These are phyloP conservation scores for Acanthosepion pharaonis DNA, from an alignment of 2,888 invertebrate species.

Conservation along the genomic window DNA sequence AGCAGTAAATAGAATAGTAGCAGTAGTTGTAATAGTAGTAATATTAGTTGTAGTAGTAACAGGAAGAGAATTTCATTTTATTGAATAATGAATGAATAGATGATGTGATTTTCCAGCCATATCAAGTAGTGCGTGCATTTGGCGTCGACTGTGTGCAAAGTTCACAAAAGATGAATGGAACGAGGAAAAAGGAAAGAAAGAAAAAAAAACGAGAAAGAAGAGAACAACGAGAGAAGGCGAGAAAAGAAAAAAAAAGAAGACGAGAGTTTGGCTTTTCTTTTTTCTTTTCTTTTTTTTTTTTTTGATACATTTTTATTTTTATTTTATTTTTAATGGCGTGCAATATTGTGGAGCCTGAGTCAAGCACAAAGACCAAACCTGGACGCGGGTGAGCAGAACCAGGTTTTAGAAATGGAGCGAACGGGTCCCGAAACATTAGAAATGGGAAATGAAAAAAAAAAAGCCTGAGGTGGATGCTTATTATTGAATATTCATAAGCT, in stretches of 20 bases:
- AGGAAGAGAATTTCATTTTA: neutral
- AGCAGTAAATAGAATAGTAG: neutral
- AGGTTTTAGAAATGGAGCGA: neutral
- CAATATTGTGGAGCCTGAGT: neutral
- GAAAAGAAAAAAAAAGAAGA: too few species aligned
- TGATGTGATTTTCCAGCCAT: neutral
- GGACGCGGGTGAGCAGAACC: neutral
- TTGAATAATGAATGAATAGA: neutral
- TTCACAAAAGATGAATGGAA: slow-evolving; percentile 33
- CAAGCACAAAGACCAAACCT: neutral
- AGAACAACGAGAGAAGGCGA: too few species aligned
- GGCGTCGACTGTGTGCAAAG: neutral
- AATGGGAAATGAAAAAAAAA: neutral
- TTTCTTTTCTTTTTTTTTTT: neutral
- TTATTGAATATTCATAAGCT: neutral
- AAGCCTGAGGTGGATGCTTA: neutral
- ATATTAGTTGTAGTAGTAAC: neutral
- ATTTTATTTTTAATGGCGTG: neutral
- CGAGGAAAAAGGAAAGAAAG: neutral
- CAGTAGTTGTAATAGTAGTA: neutral
- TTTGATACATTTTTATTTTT: neutral
- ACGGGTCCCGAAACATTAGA: neutral
- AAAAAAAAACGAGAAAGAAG: too few species aligned
- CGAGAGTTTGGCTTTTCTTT: neutral
- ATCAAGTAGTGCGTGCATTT: slow-evolving; percentile 6